Base-by-base conservation (phyloP, 2,113 vertebrate species). In the Xenotilapia leptura region DNA sequence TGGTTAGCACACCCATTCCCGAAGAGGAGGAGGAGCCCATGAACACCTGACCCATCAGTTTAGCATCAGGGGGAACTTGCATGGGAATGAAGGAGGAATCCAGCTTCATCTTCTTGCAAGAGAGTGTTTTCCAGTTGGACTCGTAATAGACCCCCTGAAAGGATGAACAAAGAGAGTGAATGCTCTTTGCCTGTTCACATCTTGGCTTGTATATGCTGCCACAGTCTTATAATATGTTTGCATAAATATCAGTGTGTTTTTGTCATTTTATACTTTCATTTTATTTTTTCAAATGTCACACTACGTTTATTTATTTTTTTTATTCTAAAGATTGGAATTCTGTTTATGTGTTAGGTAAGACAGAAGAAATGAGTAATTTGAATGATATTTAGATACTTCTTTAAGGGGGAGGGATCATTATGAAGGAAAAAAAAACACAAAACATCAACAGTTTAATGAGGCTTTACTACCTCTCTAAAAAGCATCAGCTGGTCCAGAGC, bases 1-100 rank as follows among this genome's bases (percentile, higher is more conserved):
- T 94, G 77, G 60, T 14, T 1, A 93, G 87, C 6, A 91, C 73
- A 14, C 93, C 93, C 93, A 92, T 92, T 83, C 90, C 92, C 82
- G 40, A 91, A 40, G 75, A 83, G 36, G 93, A 94, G 54, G 89
- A 91, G 49, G 92, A 92, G 54, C 93, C 93, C 87, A 93, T 2
- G 79, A 88, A 19, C 1, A 21, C 58, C 58, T 91, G 91, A 53
- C 82, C 90, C 51, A 84, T 26, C 54, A 88, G 54, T 11, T 85
- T n/a, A 45, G 92, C 88, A 36, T 88, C 85, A 45, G 53, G 1
- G 6, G 91, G 93, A 58, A 92, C 84, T 1, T 83, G 75, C 82
- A 93, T 88, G 73, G 88, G 88, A 47, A 70, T 15, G 70, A 92
- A 94, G 21, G 31, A 5, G 6, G 33, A 6, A 9, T 89, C 80